Percentiles rank a stretch among this genome's conserved stretches.
phyloP scores from a whole-genome alignment of 2,113 vertebrate species.

The Aptenodytes patagonicus region DNA sequence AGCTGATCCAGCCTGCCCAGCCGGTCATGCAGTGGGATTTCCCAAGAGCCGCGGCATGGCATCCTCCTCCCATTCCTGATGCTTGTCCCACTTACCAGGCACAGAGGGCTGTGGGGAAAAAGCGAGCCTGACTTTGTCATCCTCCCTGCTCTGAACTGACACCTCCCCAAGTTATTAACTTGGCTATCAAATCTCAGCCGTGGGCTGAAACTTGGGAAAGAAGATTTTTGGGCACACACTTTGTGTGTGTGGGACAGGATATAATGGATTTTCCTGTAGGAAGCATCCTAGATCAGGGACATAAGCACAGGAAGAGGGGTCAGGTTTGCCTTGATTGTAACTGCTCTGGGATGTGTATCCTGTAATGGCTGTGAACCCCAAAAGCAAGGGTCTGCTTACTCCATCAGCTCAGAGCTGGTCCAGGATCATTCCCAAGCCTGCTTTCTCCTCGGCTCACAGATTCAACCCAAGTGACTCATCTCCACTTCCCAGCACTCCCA shows the following conservation, averaged over 20 bases:
- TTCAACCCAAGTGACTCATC: not conserved
- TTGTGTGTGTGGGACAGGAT: not conserved
- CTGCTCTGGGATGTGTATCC: not conserved
- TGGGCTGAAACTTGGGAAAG: slow-evolving; percentile 55
- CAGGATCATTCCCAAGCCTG: not conserved
- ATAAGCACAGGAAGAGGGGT: not conserved
- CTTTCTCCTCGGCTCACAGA: not conserved
- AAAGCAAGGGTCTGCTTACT: not conserved
- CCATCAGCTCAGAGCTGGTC: not conserved
- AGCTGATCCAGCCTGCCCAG: not conserved
- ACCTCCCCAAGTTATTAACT: not conserved
- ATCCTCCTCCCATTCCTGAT: not conserved
- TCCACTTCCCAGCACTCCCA: not conserved
- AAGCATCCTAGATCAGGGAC: not conserved
- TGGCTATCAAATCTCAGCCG: slow-evolving; percentile 11
- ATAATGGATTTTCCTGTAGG: not conserved
- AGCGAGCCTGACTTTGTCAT: not conserved
- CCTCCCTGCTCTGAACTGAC: not conserved
- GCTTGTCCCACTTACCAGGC: not conserved
- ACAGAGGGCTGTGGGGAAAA: not conserved
- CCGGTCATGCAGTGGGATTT: not conserved
- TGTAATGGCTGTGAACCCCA: not conserved
- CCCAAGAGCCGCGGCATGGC: not conserved
- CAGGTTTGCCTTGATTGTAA: not conserved
- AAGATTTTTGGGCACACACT: no score